These are phyloP conservation scores for Eufriesea mexicana DNA, from an alignment of 1,140 invertebrate genomes.

Conservation along the genomic window DNA sequence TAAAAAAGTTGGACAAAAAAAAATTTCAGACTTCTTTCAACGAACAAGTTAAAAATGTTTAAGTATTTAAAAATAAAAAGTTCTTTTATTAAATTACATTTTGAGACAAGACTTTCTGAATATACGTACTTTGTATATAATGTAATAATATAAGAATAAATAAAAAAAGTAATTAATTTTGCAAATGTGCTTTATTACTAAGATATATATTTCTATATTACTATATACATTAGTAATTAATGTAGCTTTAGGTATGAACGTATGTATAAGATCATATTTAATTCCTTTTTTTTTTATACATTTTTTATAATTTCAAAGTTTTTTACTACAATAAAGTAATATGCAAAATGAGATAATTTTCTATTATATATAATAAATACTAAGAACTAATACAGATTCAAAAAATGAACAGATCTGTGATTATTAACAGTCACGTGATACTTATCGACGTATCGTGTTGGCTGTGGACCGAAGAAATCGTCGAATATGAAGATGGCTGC, in stretches of 20 bases:
- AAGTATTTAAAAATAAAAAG: neutral
- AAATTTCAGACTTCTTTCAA: slow-evolving; percentile 73
- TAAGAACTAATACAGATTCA: neutral
- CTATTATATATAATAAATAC: neutral
- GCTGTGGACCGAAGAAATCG: slow-evolving; percentile 51
- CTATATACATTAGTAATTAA: neutral
- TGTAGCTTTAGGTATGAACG: neutral
- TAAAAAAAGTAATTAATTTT: slow-evolving; percentile 34
- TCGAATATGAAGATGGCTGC: slow-evolving; percentile 74
- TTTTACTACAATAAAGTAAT: neutral
- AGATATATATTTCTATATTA: neutral
- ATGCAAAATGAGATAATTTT: neutral
- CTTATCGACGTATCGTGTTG: slow-evolving; percentile 74
- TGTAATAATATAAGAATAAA: slow-evolving; percentile 38
- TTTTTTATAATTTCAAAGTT: neutral
- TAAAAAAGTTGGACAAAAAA: slow-evolving; percentile 65
- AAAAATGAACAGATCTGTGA: slow-evolving; percentile 36
- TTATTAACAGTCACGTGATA: slow-evolving; percentile 66
- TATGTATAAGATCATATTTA: neutral
- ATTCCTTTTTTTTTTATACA: neutral
- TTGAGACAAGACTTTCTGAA: slow-evolving; percentile 17
- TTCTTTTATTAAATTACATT: neutral
- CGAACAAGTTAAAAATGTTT: slow-evolving; percentile 46
- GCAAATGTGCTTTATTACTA: neutral
- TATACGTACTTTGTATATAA: slow-evolving; percentile 37